Conservation (phyloP, 2,113 vertebrate species). For the Psammodynastes pulverulentus region DNA sequence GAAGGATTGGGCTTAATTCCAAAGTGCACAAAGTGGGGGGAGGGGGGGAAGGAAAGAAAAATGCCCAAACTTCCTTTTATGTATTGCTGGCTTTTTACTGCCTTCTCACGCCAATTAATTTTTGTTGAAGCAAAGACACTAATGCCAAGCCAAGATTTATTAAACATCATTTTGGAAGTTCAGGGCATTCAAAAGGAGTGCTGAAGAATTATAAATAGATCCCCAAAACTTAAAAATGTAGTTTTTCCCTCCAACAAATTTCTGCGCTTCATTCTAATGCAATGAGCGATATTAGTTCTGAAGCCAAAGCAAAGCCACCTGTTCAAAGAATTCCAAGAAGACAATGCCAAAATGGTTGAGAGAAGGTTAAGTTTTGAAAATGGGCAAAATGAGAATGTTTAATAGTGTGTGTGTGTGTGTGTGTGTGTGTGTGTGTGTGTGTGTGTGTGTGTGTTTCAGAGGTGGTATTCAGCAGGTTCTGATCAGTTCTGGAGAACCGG, state of each 20-base stretch:
- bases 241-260: slow-evolving; percentile 16
- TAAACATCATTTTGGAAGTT: slow-evolving; percentile 30
- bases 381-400: background rate
- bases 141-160: slow-evolving; percentile 37
- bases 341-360: no score
- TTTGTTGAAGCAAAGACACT: slow-evolving; percentile 34
- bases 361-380: background rate
- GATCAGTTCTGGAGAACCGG: no score
- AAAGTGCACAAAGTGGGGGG: slow-evolving; percentile 21
- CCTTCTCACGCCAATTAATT: slow-evolving; percentile 55
- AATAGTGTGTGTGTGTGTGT: background rate
- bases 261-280: background rate
- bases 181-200: background rate
- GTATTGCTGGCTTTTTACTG: slow-evolving; percentile 29
- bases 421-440: background rate
- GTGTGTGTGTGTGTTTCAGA: no score
- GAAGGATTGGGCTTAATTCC: slow-evolving; percentile 9
- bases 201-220: slow-evolving; percentile 22
- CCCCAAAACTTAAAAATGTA: slow-evolving; percentile 2
- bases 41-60: background rate
- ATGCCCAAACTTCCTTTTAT: slow-evolving; percentile 30
- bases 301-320: background rate
- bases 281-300: background rate
- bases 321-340: background rate
- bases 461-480: no score